Evolutionary conservation across 2,888 invertebrate species (phyloP).

Genomic region (Leptura quadrifasciata): DNA sequence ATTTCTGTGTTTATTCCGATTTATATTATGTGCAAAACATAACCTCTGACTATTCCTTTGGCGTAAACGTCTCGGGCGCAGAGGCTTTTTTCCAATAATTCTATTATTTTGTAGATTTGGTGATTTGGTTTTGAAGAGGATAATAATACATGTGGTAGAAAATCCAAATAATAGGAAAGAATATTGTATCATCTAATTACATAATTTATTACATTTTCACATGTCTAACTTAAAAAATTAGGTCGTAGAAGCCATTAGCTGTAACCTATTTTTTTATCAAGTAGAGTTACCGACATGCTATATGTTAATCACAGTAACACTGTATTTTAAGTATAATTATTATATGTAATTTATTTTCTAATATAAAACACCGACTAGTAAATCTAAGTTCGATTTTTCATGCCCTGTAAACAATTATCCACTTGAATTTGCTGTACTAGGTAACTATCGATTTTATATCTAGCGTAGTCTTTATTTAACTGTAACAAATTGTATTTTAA

Average conservation of each 20-base stretch:
- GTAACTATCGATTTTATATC: not conserved
- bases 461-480: constrained; percentile 5
- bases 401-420: constrained; percentile 10
- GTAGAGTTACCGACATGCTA: constrained; percentile 17
- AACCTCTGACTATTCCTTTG: too few species aligned
- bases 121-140: too few species aligned
- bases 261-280: constrained; percentile 30
- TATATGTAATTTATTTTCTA: constrained; percentile 1
- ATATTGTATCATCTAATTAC: not conserved
- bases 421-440: not conserved
- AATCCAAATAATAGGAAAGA: too few species aligned
- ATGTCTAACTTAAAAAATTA: constrained; percentile 10
- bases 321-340: constrained; percentile 30
- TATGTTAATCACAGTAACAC: constrained; percentile 25
- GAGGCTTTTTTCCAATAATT: too few species aligned
- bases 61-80: too few species aligned
- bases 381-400: constrained; percentile 21
- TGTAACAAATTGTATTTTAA: constrained; percentile 8
- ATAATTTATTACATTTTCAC: constrained; percentile 4
- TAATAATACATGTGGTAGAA: too few species aligned
- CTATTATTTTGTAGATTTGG: too few species aligned
- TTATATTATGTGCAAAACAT: too few species aligned
- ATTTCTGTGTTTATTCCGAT: too few species aligned
- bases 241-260: constrained; percentile 24
- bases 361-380: constrained; percentile 12